phyloP scores from a whole-genome alignment of 2,113 vertebrate species.

The Prolemur simus region DNA sequence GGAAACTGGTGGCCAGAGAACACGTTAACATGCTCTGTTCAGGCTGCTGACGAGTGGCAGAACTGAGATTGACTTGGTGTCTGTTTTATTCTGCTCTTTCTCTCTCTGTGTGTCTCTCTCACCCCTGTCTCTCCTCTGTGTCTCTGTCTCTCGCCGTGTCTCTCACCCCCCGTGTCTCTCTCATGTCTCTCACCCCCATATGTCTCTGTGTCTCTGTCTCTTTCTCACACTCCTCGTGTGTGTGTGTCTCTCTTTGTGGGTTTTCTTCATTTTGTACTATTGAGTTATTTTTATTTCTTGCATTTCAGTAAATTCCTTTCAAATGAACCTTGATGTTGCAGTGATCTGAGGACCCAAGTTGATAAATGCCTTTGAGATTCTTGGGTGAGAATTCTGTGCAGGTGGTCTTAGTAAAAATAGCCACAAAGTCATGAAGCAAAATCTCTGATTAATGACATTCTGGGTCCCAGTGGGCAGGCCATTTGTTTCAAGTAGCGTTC shows the following conservation, averaged over 20 bases:
- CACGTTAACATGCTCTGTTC: neutral
- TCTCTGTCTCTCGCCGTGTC: too few species aligned
- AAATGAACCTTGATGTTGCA: neutral
- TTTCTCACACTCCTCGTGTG: too few species aligned
- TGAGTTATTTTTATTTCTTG: neutral
- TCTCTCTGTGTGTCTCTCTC: neutral
- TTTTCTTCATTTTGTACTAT: neutral
- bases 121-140: too few species aligned
- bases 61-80: neutral
- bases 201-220: neutral
- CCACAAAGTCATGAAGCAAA: neutral
- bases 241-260: neutral
- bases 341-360: neutral
- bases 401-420: neutral
- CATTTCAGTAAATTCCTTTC: neutral
- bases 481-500: neutral
- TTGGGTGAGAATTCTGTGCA: neutral
- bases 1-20: neutral
- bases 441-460: accelerated
- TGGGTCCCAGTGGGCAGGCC: neutral
- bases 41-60: neutral
- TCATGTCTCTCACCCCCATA: too few species aligned
- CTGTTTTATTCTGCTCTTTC: neutral
- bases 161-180: too few species aligned
- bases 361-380: neutral